Evolutionary conservation across 2,797 vertebrate species (phyloP), one percentile per base, ranked within the genome.

Genomic region (Alcedo atthis): DNA sequence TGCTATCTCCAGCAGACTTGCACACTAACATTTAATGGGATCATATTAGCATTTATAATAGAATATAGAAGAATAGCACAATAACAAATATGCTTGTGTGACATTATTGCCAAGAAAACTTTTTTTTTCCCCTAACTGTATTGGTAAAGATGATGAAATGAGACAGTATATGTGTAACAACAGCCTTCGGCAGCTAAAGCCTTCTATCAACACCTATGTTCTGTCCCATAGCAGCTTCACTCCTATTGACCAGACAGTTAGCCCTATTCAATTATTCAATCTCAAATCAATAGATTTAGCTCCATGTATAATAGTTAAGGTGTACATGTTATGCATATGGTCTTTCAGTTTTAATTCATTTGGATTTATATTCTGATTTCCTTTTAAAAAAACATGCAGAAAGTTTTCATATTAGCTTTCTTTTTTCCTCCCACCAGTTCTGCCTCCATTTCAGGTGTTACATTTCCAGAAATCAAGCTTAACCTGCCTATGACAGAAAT

Each of bases 221-320:
- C 85, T 82, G 35, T 85, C 74, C 77, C 51, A 82, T 45, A 83
- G 42, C 58, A 91, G 82, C 48, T 90, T 97, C 87, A 62, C 85
- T 92, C 71, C 75, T 94, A 97, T 95, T 82, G 91, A 97, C 53
- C 81, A 94, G 59, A 58, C 93, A 97, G 95, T 97, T 96, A 97
- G 91, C 54, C 53, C 82, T 92, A 83, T 92, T 97, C 97, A 96
- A 95, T 97, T 97, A 97, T 93, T 97, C 95, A 97, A 97, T 97
- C 69, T 46, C 71, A 81, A 79, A 94, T 97, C 97, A 94, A 97
- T 97, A 96, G 59, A 96, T 93, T 89, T 87, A 96, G 87, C 75
- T 95, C 80, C 42, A 33, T 12, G 11, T 67, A 21, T 81, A 92
- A 93, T 62, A 49, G 54, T 62, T 89, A 70, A 91, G 90, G 87